phyloP scores from a whole-genome alignment of 2,113 vertebrate genomes.

The Syrmaticus mikado region DNA sequence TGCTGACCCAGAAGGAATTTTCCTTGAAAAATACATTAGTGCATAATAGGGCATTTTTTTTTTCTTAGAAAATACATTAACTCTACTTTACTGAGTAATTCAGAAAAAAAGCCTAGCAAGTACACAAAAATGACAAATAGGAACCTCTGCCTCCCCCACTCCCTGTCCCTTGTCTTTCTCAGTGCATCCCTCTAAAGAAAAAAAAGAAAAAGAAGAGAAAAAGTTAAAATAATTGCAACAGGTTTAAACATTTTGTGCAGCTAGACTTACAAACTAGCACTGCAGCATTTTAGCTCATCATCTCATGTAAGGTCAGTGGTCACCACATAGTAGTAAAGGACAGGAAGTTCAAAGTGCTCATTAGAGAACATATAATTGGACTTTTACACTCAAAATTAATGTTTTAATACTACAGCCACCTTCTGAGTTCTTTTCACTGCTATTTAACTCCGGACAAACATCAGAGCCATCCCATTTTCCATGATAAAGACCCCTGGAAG shows the following conservation, averaged over 20 bases:
- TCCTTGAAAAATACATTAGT: constrained; percentile 36
- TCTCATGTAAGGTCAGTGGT: not conserved
- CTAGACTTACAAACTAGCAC: not conserved
- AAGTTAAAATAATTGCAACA: not conserved
- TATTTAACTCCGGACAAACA: not conserved
- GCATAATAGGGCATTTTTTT: constrained; percentile 24
- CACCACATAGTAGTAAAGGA: not conserved
- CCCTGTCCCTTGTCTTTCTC: not conserved
- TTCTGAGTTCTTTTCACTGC: not conserved
- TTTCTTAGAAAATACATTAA: constrained; percentile 36
- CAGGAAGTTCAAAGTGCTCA: not conserved
- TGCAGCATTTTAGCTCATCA: not conserved
- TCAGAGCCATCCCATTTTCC: not conserved
- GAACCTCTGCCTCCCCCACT: not conserved
- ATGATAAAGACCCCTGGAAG: not conserved
- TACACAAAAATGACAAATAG: not conserved
- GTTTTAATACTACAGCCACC: not conserved
- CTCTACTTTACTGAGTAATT: not conserved
- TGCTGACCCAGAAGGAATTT: constrained; percentile 27
- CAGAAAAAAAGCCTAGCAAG: constrained; percentile 2
- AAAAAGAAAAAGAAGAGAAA: not conserved
- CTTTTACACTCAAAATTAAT: not conserved
- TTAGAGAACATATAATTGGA: not conserved
- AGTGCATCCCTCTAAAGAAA: not conserved
- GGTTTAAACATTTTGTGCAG: not conserved